Percentiles rank a stretch among this genome's conserved stretches.
Conservation (phyloP, 2,797 vertebrate species). For the Halcyon chelicuti region DNA sequence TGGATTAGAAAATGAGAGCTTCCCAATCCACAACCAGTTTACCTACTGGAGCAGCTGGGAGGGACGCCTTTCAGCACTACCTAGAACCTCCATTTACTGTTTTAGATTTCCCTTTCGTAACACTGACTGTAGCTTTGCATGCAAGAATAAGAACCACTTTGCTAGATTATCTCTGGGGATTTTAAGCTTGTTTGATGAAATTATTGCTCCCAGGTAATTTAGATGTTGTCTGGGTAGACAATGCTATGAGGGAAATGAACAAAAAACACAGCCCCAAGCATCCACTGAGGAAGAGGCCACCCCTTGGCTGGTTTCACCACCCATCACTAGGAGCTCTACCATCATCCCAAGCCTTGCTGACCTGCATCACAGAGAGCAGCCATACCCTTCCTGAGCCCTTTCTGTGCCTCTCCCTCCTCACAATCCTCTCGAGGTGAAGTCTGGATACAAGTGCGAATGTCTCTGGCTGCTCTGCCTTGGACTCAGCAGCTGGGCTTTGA, state of each 20-base stretch:
- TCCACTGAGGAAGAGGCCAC: not conserved
- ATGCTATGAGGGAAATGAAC: not conserved
- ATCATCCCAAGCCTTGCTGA: not conserved
- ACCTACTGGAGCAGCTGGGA: not conserved
- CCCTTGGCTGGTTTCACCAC: not conserved
- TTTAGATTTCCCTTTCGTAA: not conserved
- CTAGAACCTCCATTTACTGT: not conserved
- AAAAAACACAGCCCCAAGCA: not conserved
- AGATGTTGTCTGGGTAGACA: not conserved
- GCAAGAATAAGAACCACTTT: not conserved
- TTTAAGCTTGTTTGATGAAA: not conserved
- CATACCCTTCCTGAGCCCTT: not conserved
- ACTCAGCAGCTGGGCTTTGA: not conserved
- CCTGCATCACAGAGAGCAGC: fast-evolving
- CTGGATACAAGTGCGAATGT: not conserved
- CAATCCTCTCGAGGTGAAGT: not conserved
- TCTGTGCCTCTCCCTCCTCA: fast-evolving
- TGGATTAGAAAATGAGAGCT: not conserved
- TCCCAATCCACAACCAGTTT: not conserved
- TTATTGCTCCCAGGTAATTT: not conserved
- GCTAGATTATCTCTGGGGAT: not conserved
- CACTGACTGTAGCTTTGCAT: not conserved
- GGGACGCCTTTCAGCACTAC: fast-evolving
- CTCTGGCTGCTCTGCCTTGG: not conserved
- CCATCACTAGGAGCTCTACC: not conserved